A percentile compares a stretch with the other conserved stretches of the same genome.
These are phyloP conservation scores for Cheiracanthium punctorium DNA, from an alignment of 2,888 invertebrate genomes.

Conservation along the genomic window DNA sequence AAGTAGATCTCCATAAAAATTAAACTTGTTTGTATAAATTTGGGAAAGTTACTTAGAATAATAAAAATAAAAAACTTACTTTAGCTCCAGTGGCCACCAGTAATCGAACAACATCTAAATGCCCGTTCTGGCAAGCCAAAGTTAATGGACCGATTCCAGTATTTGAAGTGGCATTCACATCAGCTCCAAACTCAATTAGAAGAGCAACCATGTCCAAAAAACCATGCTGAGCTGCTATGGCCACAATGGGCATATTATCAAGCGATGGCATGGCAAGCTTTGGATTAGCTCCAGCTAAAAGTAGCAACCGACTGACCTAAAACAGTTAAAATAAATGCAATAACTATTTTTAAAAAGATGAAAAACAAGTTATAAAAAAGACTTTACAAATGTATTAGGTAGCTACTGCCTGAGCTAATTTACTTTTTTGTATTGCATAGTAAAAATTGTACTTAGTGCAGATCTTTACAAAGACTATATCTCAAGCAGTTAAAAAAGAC, in stretches of 20 bases:
- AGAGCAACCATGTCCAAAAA: slow-evolving; percentile 92
- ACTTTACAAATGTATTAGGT: no score
- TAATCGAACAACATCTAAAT: slow-evolving; percentile 84
- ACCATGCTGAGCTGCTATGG: slow-evolving; percentile 94
- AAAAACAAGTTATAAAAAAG: no score
- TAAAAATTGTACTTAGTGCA: no score
- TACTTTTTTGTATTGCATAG: no score
- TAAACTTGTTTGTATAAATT: neutral
- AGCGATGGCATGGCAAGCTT: slow-evolving; percentile 82
- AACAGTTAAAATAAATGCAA: no score
- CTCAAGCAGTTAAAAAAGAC: no score
- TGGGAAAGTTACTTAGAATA: neutral
- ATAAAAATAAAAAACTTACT: slow-evolving; percentile 73
- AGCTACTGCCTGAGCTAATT: no score
- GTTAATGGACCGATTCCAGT: slow-evolving; percentile 92
- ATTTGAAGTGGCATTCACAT: slow-evolving; percentile 88
- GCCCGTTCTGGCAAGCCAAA: slow-evolving; percentile 90
- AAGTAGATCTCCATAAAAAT: no score
- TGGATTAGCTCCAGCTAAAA: slow-evolving; percentile 91
- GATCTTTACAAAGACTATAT: no score
- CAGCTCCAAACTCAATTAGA: slow-evolving; percentile 92
- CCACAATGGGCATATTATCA: slow-evolving; percentile 82
- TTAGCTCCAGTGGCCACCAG: slow-evolving; percentile 78
- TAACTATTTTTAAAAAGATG: no score
- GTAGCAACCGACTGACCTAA: slow-evolving; percentile 88